A percentile compares a stretch with the other conserved stretches of the same genome.
phyloP scores from a whole-genome alignment of 2,888 invertebrate species.

The Idaea aversata region DNA sequence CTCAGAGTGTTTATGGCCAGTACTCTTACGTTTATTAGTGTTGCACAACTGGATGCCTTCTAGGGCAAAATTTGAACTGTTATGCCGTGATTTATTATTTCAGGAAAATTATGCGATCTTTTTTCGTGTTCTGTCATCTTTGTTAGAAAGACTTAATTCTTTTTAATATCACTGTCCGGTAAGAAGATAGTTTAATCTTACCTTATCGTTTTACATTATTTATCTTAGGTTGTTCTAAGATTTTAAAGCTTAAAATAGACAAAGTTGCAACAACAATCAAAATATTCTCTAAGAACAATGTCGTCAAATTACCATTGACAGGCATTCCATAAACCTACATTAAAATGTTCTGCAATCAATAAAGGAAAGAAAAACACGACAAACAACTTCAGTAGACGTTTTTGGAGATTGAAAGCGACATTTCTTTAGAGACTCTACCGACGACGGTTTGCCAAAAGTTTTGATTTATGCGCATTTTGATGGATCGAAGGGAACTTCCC shows the following conservation, averaged over 20 bases:
- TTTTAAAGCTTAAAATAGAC: conserved; percentile 4
- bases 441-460: conserved; percentile 49
- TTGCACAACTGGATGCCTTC: conserved; percentile 46
- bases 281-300: background rate
- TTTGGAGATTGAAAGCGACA: conserved; percentile 49
- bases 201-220: too few species aligned
- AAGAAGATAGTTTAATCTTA: conserved; percentile 15
- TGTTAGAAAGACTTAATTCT: conserved; percentile 7
- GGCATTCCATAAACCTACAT: conserved; percentile 25
- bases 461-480: conserved; percentile 68
- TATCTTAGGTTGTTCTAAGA: conserved; percentile 14
- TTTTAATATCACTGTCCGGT: background rate
- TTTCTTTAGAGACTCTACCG: conserved; percentile 37
- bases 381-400: conserved; percentile 40
- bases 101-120: conserved; percentile 9
- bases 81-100: conserved; percentile 26
- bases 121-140: conserved; percentile 4
- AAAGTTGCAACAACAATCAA: background rate
- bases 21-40: conserved; percentile 47
- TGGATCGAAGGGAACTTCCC: conserved; percentile 38
- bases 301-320: conserved; percentile 7
- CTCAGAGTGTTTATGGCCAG: conserved; percentile 63
- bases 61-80: conserved; percentile 32
- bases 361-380: conserved; percentile 41
- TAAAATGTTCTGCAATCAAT: conserved; percentile 34